Base-by-base conservation (phyloP, 2,888 invertebrate genomes). In the Troides helena region DNA sequence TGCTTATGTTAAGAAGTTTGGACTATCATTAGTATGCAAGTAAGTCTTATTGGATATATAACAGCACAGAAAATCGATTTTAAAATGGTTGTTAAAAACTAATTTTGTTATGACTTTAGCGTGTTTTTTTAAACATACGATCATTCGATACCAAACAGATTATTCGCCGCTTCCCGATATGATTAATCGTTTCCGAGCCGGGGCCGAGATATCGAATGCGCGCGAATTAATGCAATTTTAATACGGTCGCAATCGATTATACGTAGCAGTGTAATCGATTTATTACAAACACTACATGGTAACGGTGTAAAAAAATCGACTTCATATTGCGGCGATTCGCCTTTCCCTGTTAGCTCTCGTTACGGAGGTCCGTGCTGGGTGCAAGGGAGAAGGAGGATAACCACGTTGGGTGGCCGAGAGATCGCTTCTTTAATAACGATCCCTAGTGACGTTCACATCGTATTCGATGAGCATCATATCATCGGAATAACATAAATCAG, bases 341-440 rank as follows among this genome's bases (percentile, higher is more conserved):
- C 75, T 73, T 74, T 75, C 77, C 81, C 79, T 76, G 79, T 81
- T 80, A 78, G 72, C 69, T 78, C 77, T 77, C 72, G 76, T 76
- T 76, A 74, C 65, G 72, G 65, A 60, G 80, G 80, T 80, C 82
- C 79, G 75, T 71, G 77, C 10, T 70, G 78, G 70, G 81, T 78
- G 80, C 64, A 79, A 80, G 78, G 59, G 81, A 77, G 79, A 78
- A 30, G 59, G 62, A 72, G 75, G 58, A 66, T 23, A 68, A n/a
- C 71, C 83, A 66, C 80, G 75, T 78, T 87, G 88, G 89, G 89
- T 89, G 89, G 89, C 81, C 85, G 71, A 71, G 36, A 60, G 59
- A 50, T 64, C 63, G 71, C 69, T 57, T 67, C 66, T 71, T 66
- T 63, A 68, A 72, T 75, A 75, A 75, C 75, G 76, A 76, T 73